Base-by-base conservation (phyloP, 1,140 invertebrate species). In the Philopotamus ludificatus region DNA sequence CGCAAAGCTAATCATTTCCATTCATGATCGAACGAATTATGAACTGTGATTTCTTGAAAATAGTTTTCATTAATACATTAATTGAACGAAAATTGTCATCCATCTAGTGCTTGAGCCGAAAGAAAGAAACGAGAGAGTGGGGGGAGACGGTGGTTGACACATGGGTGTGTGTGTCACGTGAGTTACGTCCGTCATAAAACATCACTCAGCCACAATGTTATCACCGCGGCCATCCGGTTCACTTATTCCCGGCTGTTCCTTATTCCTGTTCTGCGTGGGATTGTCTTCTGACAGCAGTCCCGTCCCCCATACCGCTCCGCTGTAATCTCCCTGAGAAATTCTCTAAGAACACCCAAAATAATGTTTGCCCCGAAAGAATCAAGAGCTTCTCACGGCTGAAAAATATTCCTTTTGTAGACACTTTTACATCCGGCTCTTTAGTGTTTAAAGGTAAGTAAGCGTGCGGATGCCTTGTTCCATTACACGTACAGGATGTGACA, bases 201-300 rank as follows among this genome's bases (percentile, higher is more conserved):
- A 65, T 58, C 63, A 65, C 63, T 65, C 59, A 51, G 61, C 61
- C 61, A 50, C 66, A 67, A 67, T 63, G 61, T 63, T 67, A 63
- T 67, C 61, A 63, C 63, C 61, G 51, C 53, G 66, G 42, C 61
- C 54, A 63, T 63, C 60, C 60, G 66, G 55, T 47, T 61, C 57
- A 68, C 55, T 64, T 61, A 67, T 58, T 57, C n/a, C n/a, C n/a
- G n/a, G n/a, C n/a, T n/a, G n/a, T n/a, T 58, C 45, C 44, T 21
- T 59, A 57, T 65, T 60, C 53, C 51, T 34, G 34, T 54, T 67
- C 58, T 61, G 49, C 42, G 66, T 61, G 62, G 66, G 66, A 68
- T 65, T 64, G 66, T 65, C 66, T 67, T 63, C 61, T 68, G 66
- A 68, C 66, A 68, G 66, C 62, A 49, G 60, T 58, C 44, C 23